Percentiles rank a stretch among this genome's conserved stretches.
Conservation (phyloP, 2,113 vertebrate genomes). For the Bubo scandiacus region DNA sequence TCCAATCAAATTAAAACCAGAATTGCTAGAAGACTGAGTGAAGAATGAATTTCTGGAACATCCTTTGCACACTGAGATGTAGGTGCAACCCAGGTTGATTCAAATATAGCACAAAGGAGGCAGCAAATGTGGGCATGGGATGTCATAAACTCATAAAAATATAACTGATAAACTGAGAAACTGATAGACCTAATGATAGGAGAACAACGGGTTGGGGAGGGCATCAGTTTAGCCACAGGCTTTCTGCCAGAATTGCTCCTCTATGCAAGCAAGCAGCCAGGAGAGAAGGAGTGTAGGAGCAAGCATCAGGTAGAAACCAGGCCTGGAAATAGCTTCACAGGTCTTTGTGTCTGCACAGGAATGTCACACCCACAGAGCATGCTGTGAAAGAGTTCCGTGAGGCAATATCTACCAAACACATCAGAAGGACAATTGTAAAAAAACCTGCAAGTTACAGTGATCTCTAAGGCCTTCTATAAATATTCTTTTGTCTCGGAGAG, state of each 20-base stretch:
- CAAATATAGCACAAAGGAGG: neutral
- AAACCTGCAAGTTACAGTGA: neutral
- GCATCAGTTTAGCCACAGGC: neutral
- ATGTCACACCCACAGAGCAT: neutral
- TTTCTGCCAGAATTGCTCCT: neutral
- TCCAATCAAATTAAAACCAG: neutral
- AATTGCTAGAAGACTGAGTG: neutral
- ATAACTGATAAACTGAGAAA: neutral
- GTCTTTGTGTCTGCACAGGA: neutral
- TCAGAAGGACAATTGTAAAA: neutral
- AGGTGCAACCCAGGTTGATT: neutral
- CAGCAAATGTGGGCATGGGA: neutral
- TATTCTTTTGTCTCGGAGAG: neutral
- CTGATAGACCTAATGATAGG: neutral
- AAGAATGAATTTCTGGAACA: slow-evolving; percentile 1
- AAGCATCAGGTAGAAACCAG: neutral
- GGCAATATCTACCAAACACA: neutral
- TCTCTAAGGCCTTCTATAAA: neutral
- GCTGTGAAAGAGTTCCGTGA: rapidly evolving
- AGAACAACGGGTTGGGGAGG: neutral
- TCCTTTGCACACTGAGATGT: neutral
- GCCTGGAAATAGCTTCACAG: neutral
- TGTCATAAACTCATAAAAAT: neutral
- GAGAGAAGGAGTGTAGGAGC: neutral
- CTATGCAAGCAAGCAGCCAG: neutral